These are phyloP conservation scores for Meiosimyza decipiens DNA, from an alignment of 2,888 invertebrate genomes.

Conservation along the genomic window DNA sequence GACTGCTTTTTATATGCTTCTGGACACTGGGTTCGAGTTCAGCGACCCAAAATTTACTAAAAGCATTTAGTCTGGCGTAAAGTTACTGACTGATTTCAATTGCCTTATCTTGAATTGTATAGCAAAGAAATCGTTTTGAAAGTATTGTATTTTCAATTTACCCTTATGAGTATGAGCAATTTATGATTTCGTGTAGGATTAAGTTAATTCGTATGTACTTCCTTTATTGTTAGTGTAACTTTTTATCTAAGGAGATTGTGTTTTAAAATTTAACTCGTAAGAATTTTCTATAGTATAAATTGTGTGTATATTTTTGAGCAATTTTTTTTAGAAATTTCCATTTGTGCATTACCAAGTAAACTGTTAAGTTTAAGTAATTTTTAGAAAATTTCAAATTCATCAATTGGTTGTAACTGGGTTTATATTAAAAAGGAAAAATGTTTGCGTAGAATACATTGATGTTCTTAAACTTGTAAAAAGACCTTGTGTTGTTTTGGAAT, in stretches of 20 bases:
- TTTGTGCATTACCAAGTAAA: neutral
- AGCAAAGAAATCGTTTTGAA: too few relatives aligned
- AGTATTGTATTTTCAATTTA: too few relatives aligned
- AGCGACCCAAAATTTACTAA: too few relatives aligned
- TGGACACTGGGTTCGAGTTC: constrained; percentile 1
- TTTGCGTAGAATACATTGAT: too few relatives aligned
- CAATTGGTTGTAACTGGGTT: constrained; percentile 17
- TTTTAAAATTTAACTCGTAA: constrained; percentile 13
- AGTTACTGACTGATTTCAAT: too few relatives aligned
- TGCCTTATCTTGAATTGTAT: too few relatives aligned
- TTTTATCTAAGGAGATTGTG: constrained; percentile 21
- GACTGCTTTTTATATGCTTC: constrained; percentile 21
- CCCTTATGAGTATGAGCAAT: neutral
- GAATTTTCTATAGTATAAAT: neutral
- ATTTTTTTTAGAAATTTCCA: constrained; percentile 9
- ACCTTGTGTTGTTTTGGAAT: constrained; percentile 1
- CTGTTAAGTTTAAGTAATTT: neutral
- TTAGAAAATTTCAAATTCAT: neutral
- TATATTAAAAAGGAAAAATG: neutral
- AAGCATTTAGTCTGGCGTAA: too few relatives aligned
- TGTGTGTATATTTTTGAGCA: constrained; percentile 1
- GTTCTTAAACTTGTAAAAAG: too few relatives aligned
- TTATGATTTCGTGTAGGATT: neutral
- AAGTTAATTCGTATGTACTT: constrained; percentile 19
- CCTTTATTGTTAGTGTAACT: constrained; percentile 1